A percentile compares a stretch with the other conserved stretches of the same genome.
phyloP scores from a whole-genome alignment of 2,797 vertebrate species.

The Coccyzus lansbergi region DNA sequence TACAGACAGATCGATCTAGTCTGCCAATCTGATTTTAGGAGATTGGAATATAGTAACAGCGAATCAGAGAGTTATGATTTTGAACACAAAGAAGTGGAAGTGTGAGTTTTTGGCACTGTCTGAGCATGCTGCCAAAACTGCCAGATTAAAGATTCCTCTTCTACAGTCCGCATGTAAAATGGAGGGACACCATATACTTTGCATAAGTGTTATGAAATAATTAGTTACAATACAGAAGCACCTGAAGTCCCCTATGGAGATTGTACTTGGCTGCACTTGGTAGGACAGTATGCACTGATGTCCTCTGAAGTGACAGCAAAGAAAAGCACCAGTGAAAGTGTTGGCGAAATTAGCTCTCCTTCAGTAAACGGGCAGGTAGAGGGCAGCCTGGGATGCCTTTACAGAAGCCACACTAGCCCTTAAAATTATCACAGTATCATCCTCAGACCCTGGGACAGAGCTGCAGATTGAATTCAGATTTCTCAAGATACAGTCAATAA shows the following conservation, averaged over 20 bases:
- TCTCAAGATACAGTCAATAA: conserved; percentile 14
- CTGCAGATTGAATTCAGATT: not conserved
- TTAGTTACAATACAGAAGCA: not conserved
- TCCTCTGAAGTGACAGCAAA: not conserved
- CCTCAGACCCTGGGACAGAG: not conserved
- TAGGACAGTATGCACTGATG: not conserved
- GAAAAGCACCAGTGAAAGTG: not conserved
- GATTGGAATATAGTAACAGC: not conserved
- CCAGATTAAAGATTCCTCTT: not conserved
- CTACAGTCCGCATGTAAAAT: not conserved
- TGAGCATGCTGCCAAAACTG: accelerated
- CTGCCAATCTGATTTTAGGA: not conserved
- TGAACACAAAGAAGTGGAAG: not conserved
- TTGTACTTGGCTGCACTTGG: not conserved
- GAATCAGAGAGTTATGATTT: not conserved
- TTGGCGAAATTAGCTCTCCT: not conserved
- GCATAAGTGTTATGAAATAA: not conserved
- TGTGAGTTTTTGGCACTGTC: not conserved
- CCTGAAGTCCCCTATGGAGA: not conserved
- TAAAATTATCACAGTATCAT: not conserved
- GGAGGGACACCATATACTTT: not conserved
- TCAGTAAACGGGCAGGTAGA: not conserved
- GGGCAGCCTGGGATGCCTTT: not conserved
- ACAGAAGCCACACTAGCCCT: not conserved
- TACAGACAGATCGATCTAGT: not conserved